A percentile compares a stretch with the other conserved stretches of the same genome.
These are phyloP conservation scores for Volucella inanis DNA, from an alignment of 2,888 invertebrate genomes.

Conservation along the genomic window DNA sequence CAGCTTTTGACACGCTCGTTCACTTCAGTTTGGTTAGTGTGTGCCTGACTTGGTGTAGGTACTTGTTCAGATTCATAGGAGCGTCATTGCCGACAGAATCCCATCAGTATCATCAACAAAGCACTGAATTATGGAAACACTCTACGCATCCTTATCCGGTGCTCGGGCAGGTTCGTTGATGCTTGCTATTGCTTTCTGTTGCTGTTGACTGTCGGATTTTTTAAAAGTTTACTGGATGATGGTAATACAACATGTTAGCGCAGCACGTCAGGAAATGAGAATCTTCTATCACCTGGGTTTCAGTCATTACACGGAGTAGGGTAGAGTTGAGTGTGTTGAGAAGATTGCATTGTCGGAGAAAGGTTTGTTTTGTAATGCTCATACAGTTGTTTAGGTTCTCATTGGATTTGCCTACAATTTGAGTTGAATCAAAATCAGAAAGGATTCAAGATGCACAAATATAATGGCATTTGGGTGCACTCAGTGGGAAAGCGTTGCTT, in stretches of 20 bases:
- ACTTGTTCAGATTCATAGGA: slow-evolving; percentile 18
- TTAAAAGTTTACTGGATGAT: slow-evolving; percentile 35
- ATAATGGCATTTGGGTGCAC: no score
- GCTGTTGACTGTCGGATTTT: slow-evolving; percentile 17
- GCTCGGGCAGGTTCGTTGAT: slow-evolving; percentile 23
- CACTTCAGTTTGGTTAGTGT: slow-evolving; percentile 48
- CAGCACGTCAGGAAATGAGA: neutral
- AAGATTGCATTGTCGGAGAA: no score
- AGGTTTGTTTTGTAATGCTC: no score
- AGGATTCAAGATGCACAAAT: no score
- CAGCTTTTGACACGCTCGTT: slow-evolving; percentile 67
- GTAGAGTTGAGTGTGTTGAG: no score
- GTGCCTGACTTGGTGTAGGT: neutral
- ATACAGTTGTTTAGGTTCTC: no score
- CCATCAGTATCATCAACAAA: slow-evolving; percentile 54
- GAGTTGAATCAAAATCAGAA: no score
- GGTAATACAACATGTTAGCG: slow-evolving; percentile 23
- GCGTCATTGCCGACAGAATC: slow-evolving; percentile 22
- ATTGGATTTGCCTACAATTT: no score
- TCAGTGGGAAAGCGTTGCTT: no score
- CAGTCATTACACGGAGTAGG: no score
- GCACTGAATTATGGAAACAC: slow-evolving; percentile 63
- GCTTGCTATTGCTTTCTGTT: slow-evolving; percentile 1
- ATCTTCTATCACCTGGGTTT: no score
- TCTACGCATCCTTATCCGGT: slow-evolving; percentile 62